Evolutionary conservation across 1,140 invertebrate genomes (phyloP), one percentile per base, ranked within the genome.

Genomic region (Ditylenchus dipsaci): DNA sequence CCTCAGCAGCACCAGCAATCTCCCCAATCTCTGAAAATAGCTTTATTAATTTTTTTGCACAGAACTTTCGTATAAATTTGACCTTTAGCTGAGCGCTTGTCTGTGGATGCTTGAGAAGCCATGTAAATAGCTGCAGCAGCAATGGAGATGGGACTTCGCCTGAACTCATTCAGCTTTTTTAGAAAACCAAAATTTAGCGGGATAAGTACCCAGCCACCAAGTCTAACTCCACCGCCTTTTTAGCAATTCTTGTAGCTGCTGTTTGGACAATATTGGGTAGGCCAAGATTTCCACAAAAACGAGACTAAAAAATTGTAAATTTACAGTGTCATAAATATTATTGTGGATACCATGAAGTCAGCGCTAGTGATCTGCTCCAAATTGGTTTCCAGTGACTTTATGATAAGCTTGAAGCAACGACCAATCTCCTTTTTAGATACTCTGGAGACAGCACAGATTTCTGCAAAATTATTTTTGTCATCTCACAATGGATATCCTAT

Each of bases 401-500:
- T 82, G 77, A 97, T 97, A 30, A 95, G 79, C 81, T 95, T 96
- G 80, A 96, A 97, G 81, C 92, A 94, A 75, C 95, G 85, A 1
- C 96, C 96, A 77, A 99, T 99, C 86, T 99, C 96, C 83, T 97
- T 97, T 84, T 98, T 98, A 74, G 94, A 95, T 57, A 98, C 93
- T 86, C 95, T 95, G 78, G 93, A 96, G 30, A 97, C 91, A 9
- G 94, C 93, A 86, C 94, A 97, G 61, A 97, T 97, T 88, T 97
- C 94, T 84, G 86, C 77, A 43, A 81, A 49, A 9, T 38, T 26
- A n/a, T n/a, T n/a, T n/a, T n/a, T n/a, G n/a, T n/a, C n/a, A n/a
- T n/a, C n/a, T n/a, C n/a, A n/a, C n/a, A n/a, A n/a, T n/a, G n/a
- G n/a, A n/a, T n/a, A n/a, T n/a, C n/a, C n/a, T n/a, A n/a, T 38